Conservation (phyloP, 2,888 invertebrate species). For the Cartodere bifasciata region DNA sequence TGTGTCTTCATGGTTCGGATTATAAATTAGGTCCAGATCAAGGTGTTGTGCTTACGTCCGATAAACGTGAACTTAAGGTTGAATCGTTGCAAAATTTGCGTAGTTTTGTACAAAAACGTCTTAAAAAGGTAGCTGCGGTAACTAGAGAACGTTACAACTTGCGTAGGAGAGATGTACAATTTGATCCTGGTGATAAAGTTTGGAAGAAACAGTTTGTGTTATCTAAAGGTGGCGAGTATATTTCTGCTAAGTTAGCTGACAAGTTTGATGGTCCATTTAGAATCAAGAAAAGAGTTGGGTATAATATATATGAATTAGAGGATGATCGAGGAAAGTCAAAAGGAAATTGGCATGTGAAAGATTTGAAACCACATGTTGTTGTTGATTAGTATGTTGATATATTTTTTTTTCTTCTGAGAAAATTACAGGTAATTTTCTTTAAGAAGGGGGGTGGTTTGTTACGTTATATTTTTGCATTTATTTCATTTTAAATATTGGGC, state of each 20-base stretch:
- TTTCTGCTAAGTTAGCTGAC: slow-evolving; percentile 12
- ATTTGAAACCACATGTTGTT: slow-evolving; percentile 9
- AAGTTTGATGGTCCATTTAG: slow-evolving; percentile 13
- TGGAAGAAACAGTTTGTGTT: slow-evolving; percentile 2
- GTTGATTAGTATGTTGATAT: no score
- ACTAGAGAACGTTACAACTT: slow-evolving; percentile 1
- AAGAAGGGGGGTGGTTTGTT: no score
- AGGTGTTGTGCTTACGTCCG: no score
- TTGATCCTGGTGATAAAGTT: slow-evolving; percentile 3
- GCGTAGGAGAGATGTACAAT: background rate
- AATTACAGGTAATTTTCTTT: no score
- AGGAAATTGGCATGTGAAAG: slow-evolving; percentile 7
- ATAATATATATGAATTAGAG: slow-evolving; percentile 7
- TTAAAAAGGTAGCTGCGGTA: background rate
- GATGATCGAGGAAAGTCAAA: slow-evolving; percentile 5
- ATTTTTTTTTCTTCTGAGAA: no score
- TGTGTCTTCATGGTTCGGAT: slow-evolving; percentile 8
- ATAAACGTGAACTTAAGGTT: no score
- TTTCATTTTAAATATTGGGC: no score
- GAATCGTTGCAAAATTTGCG: no score
- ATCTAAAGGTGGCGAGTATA: slow-evolving; percentile 10
- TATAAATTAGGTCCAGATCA: no score
- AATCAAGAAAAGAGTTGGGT: slow-evolving; percentile 6
- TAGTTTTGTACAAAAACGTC: no score
- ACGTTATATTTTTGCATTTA: no score